phyloP scores from a whole-genome alignment of 2,113 vertebrate genomes.

The Laterallus jamaicensis region DNA sequence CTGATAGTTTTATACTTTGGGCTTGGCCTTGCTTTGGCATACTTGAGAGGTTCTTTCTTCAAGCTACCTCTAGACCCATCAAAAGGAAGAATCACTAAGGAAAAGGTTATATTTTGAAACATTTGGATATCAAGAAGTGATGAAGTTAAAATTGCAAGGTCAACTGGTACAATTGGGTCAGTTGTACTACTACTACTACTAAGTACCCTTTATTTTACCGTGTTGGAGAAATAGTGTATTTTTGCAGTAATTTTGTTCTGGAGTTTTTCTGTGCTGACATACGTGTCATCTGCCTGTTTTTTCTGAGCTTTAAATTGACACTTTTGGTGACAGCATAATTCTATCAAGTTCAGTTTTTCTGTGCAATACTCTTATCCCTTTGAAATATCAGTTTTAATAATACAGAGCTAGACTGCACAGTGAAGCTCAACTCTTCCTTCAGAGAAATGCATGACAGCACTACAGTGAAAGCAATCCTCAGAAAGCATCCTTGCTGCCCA shows the following conservation, averaged over 20 bases:
- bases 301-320: not conserved
- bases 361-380: not conserved
- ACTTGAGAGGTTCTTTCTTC: not conserved
- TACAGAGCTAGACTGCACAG: not conserved
- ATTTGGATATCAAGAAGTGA: not conserved
- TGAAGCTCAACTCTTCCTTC: not conserved
- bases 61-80: not conserved
- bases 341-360: not conserved
- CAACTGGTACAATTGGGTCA: not conserved
- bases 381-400: constrained; percentile 13
- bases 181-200: not conserved
- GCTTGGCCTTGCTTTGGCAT: not conserved
- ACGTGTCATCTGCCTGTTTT: not conserved
- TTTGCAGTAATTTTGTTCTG: not conserved
- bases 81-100: not conserved
- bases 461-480: not conserved
- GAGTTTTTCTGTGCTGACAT: not conserved
- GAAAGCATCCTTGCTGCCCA: not conserved
- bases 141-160: not conserved
- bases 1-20: not conserved
- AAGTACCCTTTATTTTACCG: not conserved
- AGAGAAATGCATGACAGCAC: not conserved
- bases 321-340: not conserved
- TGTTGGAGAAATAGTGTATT: not conserved
- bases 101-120: not conserved